These are phyloP conservation scores for Rhadinocentrus ornatus DNA, from an alignment of 2,797 vertebrate genomes.

Conservation along the genomic window DNA sequence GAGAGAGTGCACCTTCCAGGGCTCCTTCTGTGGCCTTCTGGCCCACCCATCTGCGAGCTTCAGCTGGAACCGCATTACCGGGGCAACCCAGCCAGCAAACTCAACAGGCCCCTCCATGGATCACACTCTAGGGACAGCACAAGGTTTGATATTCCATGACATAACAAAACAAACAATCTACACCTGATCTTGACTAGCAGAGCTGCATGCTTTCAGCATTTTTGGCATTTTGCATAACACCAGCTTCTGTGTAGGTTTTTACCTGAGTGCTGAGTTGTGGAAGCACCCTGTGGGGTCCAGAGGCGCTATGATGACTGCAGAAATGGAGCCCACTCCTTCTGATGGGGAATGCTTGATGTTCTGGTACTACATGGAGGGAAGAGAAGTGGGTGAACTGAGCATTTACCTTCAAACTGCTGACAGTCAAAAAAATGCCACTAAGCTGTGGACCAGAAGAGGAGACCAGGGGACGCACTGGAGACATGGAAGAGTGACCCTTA, in stretches of 20 bases:
- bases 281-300: slow-evolving; percentile 57
- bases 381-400: slow-evolving; percentile 66
- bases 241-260: slow-evolving; percentile 73
- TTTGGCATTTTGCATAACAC: not conserved
- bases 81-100: slow-evolving; percentile 55
- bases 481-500: slow-evolving; percentile 76
- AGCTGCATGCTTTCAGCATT: not conserved
- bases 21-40: slow-evolving; percentile 80
- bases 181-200: not conserved
- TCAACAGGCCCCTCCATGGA: slow-evolving; percentile 74
- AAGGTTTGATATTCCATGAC: slow-evolving; percentile 64
- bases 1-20: slow-evolving; percentile 85
- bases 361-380: slow-evolving; percentile 85
- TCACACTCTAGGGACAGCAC: slow-evolving; percentile 82
- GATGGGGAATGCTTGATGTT: slow-evolving; percentile 82
- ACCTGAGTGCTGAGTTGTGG: slow-evolving; percentile 82
- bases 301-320: slow-evolving; percentile 58
- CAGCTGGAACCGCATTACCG: slow-evolving; percentile 75
- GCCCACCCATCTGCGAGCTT: slow-evolving; percentile 51
- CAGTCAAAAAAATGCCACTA: not conserved
- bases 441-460: slow-evolving; percentile 73
- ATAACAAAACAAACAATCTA: not conserved
- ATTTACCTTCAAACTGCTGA: slow-evolving; percentile 64
- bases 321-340: slow-evolving; percentile 68
- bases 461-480: slow-evolving; percentile 81